These are phyloP conservation scores for Tachina lurida DNA, from an alignment of 2,888 invertebrate species.

Conservation along the genomic window DNA sequence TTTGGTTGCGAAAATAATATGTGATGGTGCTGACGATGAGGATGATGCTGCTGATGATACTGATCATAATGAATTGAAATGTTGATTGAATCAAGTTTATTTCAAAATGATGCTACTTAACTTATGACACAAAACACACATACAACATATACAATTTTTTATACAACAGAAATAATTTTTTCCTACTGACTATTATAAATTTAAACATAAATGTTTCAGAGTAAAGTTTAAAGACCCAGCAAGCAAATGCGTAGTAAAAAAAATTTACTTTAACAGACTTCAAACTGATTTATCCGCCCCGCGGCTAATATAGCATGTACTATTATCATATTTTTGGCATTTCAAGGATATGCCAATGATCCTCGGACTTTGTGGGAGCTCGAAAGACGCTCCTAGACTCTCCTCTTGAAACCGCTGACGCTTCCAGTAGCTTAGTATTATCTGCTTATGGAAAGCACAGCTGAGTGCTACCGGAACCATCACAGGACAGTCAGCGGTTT, in stretches of 20 bases:
- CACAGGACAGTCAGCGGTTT: too few species aligned
- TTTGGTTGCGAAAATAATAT: constrained; percentile 37
- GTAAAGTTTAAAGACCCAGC: constrained; percentile 11
- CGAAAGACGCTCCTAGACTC: too few species aligned
- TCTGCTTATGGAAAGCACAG: too few species aligned
- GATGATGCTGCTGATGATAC: constrained; percentile 54
- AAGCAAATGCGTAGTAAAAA: not conserved
- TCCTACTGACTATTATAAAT: constrained; percentile 37
- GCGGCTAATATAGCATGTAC: too few species aligned
- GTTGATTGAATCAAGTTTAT: constrained; percentile 83
- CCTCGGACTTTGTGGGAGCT: too few species aligned
- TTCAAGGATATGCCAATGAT: too few species aligned
- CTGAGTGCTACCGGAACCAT: too few species aligned
- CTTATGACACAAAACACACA: constrained; percentile 67
- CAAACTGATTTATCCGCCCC: too few species aligned
- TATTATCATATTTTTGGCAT: too few species aligned
- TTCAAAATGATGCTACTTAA: constrained; percentile 83
- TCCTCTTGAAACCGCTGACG: too few species aligned
- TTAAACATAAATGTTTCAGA: constrained; percentile 47
- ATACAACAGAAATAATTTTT: not conserved
- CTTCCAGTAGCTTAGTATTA: too few species aligned
- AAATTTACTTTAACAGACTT: too few species aligned
- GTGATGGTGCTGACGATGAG: constrained; percentile 6
- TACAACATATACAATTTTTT: not conserved
- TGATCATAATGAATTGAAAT: constrained; percentile 69